phyloP scores from a whole-genome alignment of 2,113 vertebrate genomes.

The Thalassarche chlororhynchos region DNA sequence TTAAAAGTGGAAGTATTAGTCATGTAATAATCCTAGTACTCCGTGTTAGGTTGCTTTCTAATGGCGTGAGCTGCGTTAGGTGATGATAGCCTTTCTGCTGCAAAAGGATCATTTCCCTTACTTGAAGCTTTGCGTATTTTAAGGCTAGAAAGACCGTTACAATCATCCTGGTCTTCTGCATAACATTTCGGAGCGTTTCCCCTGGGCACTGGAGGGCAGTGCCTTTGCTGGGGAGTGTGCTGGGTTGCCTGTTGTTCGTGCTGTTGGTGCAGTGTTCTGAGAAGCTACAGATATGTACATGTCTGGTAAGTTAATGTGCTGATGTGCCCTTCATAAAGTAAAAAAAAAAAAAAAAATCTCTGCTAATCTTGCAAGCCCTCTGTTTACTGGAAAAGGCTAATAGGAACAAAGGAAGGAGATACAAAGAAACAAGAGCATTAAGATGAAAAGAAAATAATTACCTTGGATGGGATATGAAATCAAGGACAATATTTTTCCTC shows the following conservation, averaged over 20 bases:
- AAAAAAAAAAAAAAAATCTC: background rate
- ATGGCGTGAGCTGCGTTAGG: background rate
- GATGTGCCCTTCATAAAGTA: background rate
- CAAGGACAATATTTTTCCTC: slow-evolving; percentile 55
- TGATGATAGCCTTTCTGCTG: background rate
- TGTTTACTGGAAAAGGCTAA: background rate
- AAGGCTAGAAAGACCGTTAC: background rate
- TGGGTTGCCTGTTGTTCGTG: background rate
- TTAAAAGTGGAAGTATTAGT: background rate
- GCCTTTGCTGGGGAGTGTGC: background rate
- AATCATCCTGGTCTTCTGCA: background rate
- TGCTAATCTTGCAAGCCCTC: background rate
- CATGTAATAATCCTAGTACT: background rate
- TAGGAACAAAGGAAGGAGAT: background rate
- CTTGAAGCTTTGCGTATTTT: background rate
- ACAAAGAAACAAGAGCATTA: background rate
- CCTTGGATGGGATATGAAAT: slow-evolving; percentile 28
- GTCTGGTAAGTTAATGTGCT: background rate
- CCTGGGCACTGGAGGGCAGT: background rate
- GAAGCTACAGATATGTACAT: background rate
- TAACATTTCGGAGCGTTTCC: background rate
- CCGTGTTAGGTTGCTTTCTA: background rate
- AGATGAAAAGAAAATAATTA: slow-evolving; percentile 61
- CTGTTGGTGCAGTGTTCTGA: background rate
- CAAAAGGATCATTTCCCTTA: background rate